Base-by-base conservation (phyloP, 2,797 vertebrate species). In the Pangasius macronema region DNA sequence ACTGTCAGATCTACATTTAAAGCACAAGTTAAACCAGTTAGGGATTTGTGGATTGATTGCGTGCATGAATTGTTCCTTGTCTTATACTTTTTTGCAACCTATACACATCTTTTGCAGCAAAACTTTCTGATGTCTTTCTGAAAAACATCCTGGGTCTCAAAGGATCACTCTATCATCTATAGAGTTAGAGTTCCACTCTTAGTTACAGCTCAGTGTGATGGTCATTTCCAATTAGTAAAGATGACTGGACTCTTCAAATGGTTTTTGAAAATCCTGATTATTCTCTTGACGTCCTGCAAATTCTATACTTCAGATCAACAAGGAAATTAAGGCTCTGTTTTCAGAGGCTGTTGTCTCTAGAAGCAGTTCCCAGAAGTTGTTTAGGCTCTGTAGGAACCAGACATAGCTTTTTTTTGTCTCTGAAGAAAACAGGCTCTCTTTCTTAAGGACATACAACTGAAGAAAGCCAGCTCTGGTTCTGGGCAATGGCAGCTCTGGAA, bases 1-100 rank as follows among this genome's bases (percentile, higher is more conserved):
- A 82, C 55, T 42, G 82, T 84, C 61, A 55, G 51, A 80, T 72
- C 67, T 63, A 42, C 57, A 75, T 46, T 53, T 88, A 49, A 65
- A 53, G 33, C 55, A 57, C 65, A 49, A 85, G 70, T 22, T 51
- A 42, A 85, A 72, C 51, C 80, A 5, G 67, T 18, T 11, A 36
- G 24, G 70, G 39, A 39, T 65, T 27, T 83, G 70, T 67, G 70
- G 57, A 42, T 55, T 9, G 53, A 18, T 73, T 68, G 75, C 80
- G 3, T 86, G 6, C 30, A 16, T 30, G 8, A 24, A n/a, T 77
- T 39, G 49, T 24, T 65, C 27, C 27, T 30, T 46, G 27, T 68
- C 11, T 67, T 24, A 36, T 53, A 22, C 16, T 77, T 49, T 57
- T 46, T 24, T 14, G 2, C 46, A 14, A 46, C 10, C 39, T 73